These are phyloP conservation scores for Coelinius sp. DNA, from an alignment of 2,888 invertebrate species.

Conservation along the genomic window DNA sequence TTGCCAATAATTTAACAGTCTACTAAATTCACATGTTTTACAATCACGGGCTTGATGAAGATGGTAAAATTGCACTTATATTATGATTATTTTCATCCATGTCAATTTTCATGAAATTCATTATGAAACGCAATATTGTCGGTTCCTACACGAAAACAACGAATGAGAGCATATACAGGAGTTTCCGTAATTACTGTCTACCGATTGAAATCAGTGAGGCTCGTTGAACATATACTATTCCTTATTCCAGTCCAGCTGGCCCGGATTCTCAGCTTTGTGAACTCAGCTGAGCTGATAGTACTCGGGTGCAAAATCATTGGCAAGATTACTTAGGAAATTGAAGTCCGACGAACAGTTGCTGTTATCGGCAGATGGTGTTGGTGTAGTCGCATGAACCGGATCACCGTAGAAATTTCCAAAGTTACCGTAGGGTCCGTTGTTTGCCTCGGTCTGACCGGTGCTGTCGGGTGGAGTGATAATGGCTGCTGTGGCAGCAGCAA, in stretches of 20 bases:
- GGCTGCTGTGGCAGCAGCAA: constrained; percentile 72
- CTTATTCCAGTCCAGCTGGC: constrained; percentile 66
- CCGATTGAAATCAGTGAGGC: constrained; percentile 57
- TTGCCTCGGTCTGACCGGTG: constrained; percentile 73
- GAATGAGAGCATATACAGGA: too few species aligned
- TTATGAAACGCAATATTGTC: too few species aligned
- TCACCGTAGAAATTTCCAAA: constrained; percentile 80
- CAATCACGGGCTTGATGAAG: background rate
- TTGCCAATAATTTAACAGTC: constrained; percentile 1
- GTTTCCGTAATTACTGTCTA: background rate
- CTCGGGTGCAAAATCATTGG: constrained; percentile 93
- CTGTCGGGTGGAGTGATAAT: constrained; percentile 77
- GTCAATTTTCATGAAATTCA: background rate
- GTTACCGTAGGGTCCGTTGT: constrained; percentile 77
- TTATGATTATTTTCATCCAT: background rate
- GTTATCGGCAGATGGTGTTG: constrained; percentile 78
- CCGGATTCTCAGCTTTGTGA: constrained; percentile 60
- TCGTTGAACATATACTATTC: constrained; percentile 67
- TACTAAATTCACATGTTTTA: constrained; percentile 14
- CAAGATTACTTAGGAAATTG: constrained; percentile 92
- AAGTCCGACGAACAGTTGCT: constrained; percentile 95
- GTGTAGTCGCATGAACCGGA: constrained; percentile 69
- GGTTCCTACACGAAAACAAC: too few species aligned
- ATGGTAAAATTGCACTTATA: constrained; percentile 15
- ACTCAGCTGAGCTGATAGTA: constrained; percentile 84